Conservation (phyloP, 2,888 invertebrate genomes). For the Brenthis hecate region DNA sequence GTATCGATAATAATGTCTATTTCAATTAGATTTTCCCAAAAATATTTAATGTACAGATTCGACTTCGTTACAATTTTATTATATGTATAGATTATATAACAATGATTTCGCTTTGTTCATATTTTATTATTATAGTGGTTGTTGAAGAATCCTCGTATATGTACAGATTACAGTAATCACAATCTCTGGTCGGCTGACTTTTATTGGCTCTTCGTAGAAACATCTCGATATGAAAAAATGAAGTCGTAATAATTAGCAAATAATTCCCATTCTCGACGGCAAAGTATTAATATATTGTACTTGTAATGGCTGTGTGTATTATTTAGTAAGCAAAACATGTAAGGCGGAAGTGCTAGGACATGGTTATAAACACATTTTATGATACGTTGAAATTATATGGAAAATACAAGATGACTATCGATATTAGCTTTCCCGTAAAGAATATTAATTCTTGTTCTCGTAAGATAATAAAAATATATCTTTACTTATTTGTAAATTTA, state of each 20-base stretch:
- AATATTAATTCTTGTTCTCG: not conserved
- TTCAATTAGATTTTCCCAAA: no score
- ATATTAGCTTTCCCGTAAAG: not conserved
- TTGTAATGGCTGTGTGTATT: conserved; percentile 24
- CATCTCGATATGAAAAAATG: not conserved
- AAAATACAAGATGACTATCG: conserved; percentile 11
- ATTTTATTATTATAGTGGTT: no score
- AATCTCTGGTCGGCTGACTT: not conserved
- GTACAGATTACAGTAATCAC: no score
- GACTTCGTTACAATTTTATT: no score
- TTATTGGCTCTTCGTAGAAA: not conserved
- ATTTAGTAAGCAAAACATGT: conserved; percentile 27
- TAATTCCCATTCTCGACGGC: conserved; percentile 11
- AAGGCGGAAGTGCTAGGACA: conserved; percentile 24
- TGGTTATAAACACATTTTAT: conserved; percentile 23
- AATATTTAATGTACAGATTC: no score
- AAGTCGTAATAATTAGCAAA: conserved; percentile 18
- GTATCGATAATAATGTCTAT: no score
- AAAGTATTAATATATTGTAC: conserved; percentile 16
- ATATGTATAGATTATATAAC: no score
- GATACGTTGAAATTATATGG: conserved; percentile 19
- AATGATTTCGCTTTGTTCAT: no score
- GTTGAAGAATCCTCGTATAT: no score
- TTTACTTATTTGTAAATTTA: no score
- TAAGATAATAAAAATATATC: no score